Conservation (phyloP, 2,113 vertebrate species). For the Nesoenas mayeri region DNA sequence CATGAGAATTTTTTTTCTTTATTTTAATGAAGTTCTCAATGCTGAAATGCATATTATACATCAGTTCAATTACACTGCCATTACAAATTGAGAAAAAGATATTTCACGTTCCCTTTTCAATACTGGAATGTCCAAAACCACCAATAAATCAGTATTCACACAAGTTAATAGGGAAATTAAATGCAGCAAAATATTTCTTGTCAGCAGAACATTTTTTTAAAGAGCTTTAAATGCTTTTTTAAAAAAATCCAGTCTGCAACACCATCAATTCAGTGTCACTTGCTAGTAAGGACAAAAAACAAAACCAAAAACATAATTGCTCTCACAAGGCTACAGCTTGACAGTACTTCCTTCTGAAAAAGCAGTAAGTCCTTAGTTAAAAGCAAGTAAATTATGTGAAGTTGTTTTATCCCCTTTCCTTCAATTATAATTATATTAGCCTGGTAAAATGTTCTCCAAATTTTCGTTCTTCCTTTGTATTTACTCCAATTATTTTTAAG, state of each 20-base stretch:
- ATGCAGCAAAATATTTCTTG: background rate
- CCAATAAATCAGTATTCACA: background rate
- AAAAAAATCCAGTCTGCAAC: background rate
- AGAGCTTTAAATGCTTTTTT: background rate
- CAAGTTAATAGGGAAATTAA: conserved; percentile 7
- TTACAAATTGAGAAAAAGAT: conserved; percentile 11
- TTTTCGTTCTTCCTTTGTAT: background rate
- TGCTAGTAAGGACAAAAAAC: background rate
- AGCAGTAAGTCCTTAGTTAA: background rate
- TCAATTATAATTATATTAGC: background rate
- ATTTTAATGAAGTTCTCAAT: conserved; percentile 1
- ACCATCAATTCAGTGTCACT: background rate
- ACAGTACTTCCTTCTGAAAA: background rate
- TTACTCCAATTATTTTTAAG: background rate
- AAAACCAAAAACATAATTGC: accelerated
- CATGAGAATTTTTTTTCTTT: background rate
- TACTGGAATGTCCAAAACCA: background rate
- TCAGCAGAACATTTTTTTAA: background rate
- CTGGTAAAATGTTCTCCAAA: background rate
- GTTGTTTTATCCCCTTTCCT: background rate
- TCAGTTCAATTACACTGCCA: background rate
- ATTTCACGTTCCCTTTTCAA: conserved; percentile 8
- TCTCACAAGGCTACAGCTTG: background rate
- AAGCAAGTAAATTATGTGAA: background rate
- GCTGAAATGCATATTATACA: background rate